These are phyloP conservation scores for Betta splendens DNA, from an alignment of 2,797 vertebrate species.

Conservation along the genomic window DNA sequence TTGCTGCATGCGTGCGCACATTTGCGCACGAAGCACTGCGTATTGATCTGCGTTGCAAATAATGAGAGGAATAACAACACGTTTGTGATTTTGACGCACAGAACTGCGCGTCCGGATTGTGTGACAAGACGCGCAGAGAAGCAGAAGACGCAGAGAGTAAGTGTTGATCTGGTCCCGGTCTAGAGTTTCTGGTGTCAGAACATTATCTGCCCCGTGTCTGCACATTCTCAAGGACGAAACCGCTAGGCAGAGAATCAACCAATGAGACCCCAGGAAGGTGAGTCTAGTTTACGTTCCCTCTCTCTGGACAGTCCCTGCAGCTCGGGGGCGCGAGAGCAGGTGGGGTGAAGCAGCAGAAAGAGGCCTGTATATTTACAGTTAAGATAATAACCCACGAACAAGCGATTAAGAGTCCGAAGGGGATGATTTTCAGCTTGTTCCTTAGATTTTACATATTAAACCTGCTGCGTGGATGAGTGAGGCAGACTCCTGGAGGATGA, in stretches of 20 bases:
- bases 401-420: constrained; percentile 8
- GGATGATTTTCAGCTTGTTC: constrained; percentile 13
- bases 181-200: constrained; percentile 87
- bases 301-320: constrained; percentile 60
- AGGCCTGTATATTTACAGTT: constrained; percentile 46
- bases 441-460: constrained; percentile 16
- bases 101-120: constrained; percentile 38
- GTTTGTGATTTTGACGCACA: constrained; percentile 6
- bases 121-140: constrained; percentile 43
- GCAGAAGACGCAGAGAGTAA: constrained; percentile 61
- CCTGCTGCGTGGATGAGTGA: constrained; percentile 2
- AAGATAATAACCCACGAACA: constrained; percentile 42
- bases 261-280: constrained; percentile 68
- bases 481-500: constrained; percentile 11
- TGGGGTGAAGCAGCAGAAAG: constrained; percentile 63
- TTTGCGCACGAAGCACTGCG: neutral
- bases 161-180: constrained; percentile 81
- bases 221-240: constrained; percentile 87
- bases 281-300: constrained; percentile 69
- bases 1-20: neutral
- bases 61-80: neutral
- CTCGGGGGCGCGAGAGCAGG: constrained; percentile 67
- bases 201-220: constrained; percentile 86
- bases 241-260: constrained; percentile 68
- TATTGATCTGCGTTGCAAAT: neutral